phyloP scores from a whole-genome alignment of 2,113 vertebrate species.

The Caranx melampygus region DNA sequence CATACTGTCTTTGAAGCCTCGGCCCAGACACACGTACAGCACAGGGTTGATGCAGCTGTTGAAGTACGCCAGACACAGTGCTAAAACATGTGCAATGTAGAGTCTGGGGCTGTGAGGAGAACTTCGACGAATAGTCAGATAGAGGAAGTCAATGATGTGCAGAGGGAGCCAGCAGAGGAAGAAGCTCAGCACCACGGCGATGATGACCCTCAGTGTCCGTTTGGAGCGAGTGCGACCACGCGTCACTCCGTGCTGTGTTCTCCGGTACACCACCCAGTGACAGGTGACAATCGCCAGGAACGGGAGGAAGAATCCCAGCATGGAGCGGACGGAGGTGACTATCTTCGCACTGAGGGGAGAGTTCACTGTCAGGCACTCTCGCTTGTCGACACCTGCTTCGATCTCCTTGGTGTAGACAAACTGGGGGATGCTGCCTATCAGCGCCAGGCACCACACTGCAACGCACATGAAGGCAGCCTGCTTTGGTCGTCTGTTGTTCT shows the following conservation, averaged over 20 bases:
- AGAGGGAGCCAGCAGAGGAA: slow-evolving; percentile 91
- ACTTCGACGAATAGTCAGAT: fast-evolving
- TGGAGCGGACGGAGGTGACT: slow-evolving; percentile 55
- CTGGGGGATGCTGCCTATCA: slow-evolving; percentile 82
- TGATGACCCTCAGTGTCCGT: slow-evolving; percentile 78
- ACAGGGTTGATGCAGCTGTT: slow-evolving; percentile 94
- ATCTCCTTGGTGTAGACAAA: slow-evolving; percentile 66
- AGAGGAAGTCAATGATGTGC: slow-evolving; percentile 79
- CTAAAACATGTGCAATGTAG: slow-evolving; percentile 52
- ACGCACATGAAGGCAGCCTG: slow-evolving; percentile 57
- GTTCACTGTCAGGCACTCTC: slow-evolving; percentile 64
- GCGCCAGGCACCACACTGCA: slow-evolving; percentile 79
- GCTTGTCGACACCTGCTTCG: fast-evolving
- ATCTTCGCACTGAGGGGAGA: fast-evolving
- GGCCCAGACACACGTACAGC: slow-evolving; percentile 87
- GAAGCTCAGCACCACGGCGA: slow-evolving; percentile 83
- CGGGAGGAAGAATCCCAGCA: slow-evolving; percentile 85
- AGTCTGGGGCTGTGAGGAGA: fast-evolving
- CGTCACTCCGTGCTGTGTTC: background rate
- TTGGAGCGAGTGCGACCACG: slow-evolving; percentile 35
- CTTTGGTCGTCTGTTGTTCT: slow-evolving; percentile 58
- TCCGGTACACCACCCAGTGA: slow-evolving; percentile 78
- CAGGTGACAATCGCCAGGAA: slow-evolving; percentile 80
- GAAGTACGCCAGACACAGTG: slow-evolving; percentile 84
- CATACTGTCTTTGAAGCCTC: slow-evolving; percentile 83